Percentiles rank a stretch among this genome's conserved stretches.
Conservation (phyloP, 2,113 vertebrate species). For the Corythornis vintsioides region DNA sequence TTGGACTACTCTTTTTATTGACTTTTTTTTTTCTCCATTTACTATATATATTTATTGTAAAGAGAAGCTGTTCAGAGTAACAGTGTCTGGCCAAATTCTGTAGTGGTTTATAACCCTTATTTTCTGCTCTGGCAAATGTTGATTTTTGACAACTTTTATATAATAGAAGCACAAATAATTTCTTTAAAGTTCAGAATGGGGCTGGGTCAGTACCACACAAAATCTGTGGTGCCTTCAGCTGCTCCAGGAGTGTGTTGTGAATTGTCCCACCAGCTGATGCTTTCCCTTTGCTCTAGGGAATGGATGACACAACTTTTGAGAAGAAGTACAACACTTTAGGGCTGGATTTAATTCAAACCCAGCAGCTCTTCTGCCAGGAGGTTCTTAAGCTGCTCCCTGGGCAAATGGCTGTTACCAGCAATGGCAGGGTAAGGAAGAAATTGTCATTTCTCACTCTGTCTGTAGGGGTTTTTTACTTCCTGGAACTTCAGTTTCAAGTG, state of each 20-base stretch:
- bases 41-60: background rate
- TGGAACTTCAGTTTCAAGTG: background rate
- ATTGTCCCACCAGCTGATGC: background rate
- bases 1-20: background rate
- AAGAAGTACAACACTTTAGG: slow-evolving; percentile 95
- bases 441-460: background rate
- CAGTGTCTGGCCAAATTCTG: background rate
- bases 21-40: no score
- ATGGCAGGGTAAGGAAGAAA: slow-evolving; percentile 88
- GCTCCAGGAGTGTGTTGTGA: background rate
- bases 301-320: slow-evolving; percentile 88
- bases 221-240: no score
- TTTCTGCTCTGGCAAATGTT: background rate
- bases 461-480: background rate
- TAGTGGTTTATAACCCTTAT: background rate
- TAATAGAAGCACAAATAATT: background rate
- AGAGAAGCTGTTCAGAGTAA: background rate
- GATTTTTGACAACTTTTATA: background rate
- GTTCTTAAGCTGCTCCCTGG: slow-evolving; percentile 88
- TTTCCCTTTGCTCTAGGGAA: slow-evolving; percentile 79
- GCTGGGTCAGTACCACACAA: no score
- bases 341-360: slow-evolving; percentile 86
- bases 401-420: slow-evolving; percentile 86
- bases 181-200: background rate
- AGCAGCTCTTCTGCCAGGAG: slow-evolving; percentile 88